phyloP scores from a whole-genome alignment of 2,888 invertebrate species.

The Cerceris rybyensis region DNA sequence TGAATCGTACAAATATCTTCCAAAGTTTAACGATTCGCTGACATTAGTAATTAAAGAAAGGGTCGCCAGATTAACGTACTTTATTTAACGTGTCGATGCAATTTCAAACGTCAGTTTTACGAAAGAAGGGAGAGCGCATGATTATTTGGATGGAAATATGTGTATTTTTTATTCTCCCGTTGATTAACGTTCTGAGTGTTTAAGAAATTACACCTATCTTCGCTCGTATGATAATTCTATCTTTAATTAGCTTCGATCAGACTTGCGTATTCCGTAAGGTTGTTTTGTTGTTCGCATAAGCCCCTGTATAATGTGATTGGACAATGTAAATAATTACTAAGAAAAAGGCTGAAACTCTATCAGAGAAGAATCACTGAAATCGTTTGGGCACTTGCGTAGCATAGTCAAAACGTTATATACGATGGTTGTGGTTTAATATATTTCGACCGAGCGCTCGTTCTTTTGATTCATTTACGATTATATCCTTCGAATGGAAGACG shows the following conservation, averaged over 20 bases:
- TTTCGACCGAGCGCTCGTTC: slow-evolving; percentile 15
- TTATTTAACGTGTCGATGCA: slow-evolving; percentile 25
- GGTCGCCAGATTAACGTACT: slow-evolving; percentile 16
- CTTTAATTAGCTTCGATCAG: slow-evolving; percentile 27
- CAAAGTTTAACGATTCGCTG: slow-evolving; percentile 42
- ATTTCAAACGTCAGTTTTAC: slow-evolving; percentile 31
- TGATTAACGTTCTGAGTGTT: slow-evolving; percentile 23
- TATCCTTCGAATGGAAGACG: neutral
- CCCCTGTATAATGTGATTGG: slow-evolving; percentile 33
- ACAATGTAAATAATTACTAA: slow-evolving; percentile 58
- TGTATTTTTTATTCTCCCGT: slow-evolving; percentile 19
- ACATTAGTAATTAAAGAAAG: slow-evolving; percentile 37
- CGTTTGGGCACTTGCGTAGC: slow-evolving; percentile 65
- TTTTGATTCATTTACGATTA: slow-evolving; percentile 32
- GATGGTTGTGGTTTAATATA: slow-evolving; percentile 46
- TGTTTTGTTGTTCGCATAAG: slow-evolving; percentile 45
- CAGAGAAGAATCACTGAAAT: slow-evolving; percentile 37
- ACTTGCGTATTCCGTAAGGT: slow-evolving; percentile 40
- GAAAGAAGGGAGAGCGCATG: slow-evolving; percentile 25
- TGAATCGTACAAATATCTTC: slow-evolving; percentile 37
- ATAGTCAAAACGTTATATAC: slow-evolving; percentile 46
- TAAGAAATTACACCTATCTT: slow-evolving; percentile 42
- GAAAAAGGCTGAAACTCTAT: slow-evolving; percentile 45
- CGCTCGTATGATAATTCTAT: slow-evolving; percentile 32
- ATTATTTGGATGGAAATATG: slow-evolving; percentile 4